Evolutionary conservation across 2,113 vertebrate genomes (phyloP).

Genomic region (Rattus norvegicus): GRCr8 NC_086020.1:112229501-112230000

Average conservation of each 20-base stretch:
- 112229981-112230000: neutral
- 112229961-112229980: neutral
- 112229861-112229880: neutral
- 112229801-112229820: neutral
- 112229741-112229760: neutral
- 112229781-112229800: neutral
- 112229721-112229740: neutral
- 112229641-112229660: neutral
- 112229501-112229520: neutral
- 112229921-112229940: neutral
- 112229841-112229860: neutral
- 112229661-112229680: neutral
- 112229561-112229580: neutral
- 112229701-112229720: neutral
- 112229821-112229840: neutral
- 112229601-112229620: neutral
- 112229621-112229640: neutral
- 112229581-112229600: neutral
- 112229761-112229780: neutral
- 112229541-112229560: neutral
- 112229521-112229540: neutral
- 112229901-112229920: neutral
- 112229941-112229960: neutral
- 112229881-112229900: too few relatives aligned
- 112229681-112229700: neutral